Percentiles rank a stretch among this genome's conserved stretches.
These are phyloP conservation scores for Conus canariensis DNA, from an alignment of 2,888 invertebrate genomes.

Conservation along the genomic window DNA sequence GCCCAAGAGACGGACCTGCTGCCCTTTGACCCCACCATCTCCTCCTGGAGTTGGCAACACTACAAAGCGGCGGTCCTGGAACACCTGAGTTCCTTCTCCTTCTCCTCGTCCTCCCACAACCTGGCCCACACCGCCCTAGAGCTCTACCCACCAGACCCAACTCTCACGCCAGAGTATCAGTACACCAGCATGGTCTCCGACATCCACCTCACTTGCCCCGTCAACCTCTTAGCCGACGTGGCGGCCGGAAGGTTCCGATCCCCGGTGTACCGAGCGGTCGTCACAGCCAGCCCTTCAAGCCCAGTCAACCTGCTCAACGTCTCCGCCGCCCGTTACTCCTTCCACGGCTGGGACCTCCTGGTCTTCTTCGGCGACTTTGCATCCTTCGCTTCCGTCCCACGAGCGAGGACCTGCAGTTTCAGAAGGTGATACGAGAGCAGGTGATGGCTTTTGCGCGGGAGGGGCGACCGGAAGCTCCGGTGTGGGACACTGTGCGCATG, in stretches of 20 bases:
- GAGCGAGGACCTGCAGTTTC: conserved; percentile 41
- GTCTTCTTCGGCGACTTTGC: conserved; percentile 46
- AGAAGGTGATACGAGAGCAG: conserved; percentile 44
- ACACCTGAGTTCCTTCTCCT: not conserved
- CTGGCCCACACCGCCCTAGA: conserved; percentile 21
- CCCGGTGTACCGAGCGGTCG: conserved; percentile 43
- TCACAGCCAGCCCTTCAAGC: conserved; percentile 41
- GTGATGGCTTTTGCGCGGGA: conserved; percentile 42
- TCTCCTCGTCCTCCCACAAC: not conserved
- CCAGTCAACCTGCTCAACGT: conserved; percentile 14
- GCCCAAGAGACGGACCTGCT: conserved; percentile 35
- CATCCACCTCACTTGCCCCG: conserved; percentile 42
- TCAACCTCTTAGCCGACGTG: conserved; percentile 40
- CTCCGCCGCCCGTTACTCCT: conserved; percentile 32
- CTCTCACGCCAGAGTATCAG: conserved; percentile 34
- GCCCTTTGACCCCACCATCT: conserved; percentile 18
- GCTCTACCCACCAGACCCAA: conserved; percentile 16
- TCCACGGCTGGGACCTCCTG: conserved; percentile 45
- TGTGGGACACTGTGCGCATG: conserved; percentile 33
- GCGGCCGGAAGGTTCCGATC: conserved; percentile 32
- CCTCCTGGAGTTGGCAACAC: conserved; percentile 32
- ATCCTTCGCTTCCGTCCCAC: conserved; percentile 28
- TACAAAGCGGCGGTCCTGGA: conserved; percentile 2
- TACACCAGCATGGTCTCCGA: conserved; percentile 47
- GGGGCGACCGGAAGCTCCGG: conserved; percentile 38